phyloP scores from a whole-genome alignment of 2,888 invertebrate species.

The Chrysodeixis includens region DNA sequence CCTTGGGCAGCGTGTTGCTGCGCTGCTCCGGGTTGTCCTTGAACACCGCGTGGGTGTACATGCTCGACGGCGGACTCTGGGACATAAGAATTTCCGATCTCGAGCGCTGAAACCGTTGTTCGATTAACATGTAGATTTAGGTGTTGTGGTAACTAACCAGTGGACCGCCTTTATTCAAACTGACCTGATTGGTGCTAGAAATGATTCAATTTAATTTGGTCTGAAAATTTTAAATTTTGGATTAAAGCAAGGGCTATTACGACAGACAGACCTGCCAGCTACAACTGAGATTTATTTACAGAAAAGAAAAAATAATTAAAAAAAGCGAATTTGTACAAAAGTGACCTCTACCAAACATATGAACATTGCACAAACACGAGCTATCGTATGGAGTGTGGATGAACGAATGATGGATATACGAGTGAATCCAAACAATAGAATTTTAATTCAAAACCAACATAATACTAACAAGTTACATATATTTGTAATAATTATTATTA shows the following conservation, averaged over 20 bases:
- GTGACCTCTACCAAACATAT: slow-evolving; percentile 50
- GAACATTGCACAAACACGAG: slow-evolving; percentile 31
- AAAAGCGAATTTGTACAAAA: slow-evolving; percentile 40
- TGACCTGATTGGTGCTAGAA: slow-evolving; percentile 7
- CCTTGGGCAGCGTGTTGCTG: slow-evolving; percentile 66
- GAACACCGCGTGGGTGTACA: slow-evolving; percentile 61
- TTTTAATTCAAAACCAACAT: background rate
- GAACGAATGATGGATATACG: background rate
- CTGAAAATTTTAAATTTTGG: slow-evolving; percentile 37
- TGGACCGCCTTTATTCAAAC: slow-evolving; percentile 3
- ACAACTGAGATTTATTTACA: slow-evolving; percentile 15
- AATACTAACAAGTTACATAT: no score
- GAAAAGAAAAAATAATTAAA: slow-evolving; percentile 23
- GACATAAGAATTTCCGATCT: slow-evolving; percentile 83
- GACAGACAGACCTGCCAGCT: slow-evolving; percentile 18
- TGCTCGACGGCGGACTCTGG: slow-evolving; percentile 76
- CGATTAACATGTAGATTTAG: slow-evolving; percentile 48
- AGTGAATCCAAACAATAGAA: background rate
- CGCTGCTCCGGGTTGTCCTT: slow-evolving; percentile 53
- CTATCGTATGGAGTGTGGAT: slow-evolving; percentile 15
- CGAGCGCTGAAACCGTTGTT: slow-evolving; percentile 79
- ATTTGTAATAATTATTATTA: no score
- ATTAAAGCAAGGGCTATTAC: slow-evolving; percentile 23
- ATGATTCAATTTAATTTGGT: slow-evolving; percentile 8
- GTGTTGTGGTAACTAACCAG: slow-evolving; percentile 26